A percentile compares a stretch with the other conserved stretches of the same genome.
Evolutionary conservation across 92 coral and sea anemone genomes (phyloP).

Genomic region (Paramuricea clavata): DNA sequence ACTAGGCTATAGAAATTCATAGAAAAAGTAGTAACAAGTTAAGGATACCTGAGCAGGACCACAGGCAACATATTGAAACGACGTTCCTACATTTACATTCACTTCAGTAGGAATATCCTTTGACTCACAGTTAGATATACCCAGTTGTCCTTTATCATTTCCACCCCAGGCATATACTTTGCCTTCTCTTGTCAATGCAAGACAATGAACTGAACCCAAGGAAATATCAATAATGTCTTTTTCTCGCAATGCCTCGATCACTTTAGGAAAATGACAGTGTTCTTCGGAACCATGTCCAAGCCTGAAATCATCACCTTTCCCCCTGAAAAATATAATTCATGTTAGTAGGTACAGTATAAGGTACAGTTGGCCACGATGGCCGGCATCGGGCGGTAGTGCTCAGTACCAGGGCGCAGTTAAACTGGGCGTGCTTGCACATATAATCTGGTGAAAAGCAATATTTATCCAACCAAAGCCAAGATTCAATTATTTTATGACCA

Average conservation of each 20-base stretch:
- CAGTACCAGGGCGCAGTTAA: too few relatives aligned
- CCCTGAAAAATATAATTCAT: too few relatives aligned
- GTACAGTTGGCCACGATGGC: too few relatives aligned
- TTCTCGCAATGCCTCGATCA: constrained; percentile 84
- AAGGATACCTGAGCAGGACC: constrained; percentile 95
- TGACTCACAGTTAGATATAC: constrained; percentile 77
- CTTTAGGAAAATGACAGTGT: constrained; percentile 87
- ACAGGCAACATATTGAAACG: constrained; percentile 86
- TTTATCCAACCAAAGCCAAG: too few relatives aligned
- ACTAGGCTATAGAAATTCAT: too few relatives aligned
- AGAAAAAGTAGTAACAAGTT: neutral
- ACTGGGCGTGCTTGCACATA: too few relatives aligned
- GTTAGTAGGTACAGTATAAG: too few relatives aligned
- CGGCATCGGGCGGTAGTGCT: too few relatives aligned
- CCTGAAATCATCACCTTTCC: constrained; percentile 95
- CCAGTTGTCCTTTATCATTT: constrained; percentile 97
- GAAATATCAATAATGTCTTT: constrained; percentile 88
- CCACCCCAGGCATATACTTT: constrained; percentile 97
- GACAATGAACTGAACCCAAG: constrained; percentile 94
- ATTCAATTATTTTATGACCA: too few relatives aligned
- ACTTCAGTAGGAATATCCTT: constrained; percentile 82
- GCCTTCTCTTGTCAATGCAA: constrained; percentile 89
- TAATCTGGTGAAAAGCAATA: too few relatives aligned
- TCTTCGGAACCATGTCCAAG: constrained; percentile 95
- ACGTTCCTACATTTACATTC: constrained; percentile 72